Evolutionary conservation across 2,113 vertebrate species (phyloP).

Genomic region (Lagenorhynchus albirostris): DNA sequence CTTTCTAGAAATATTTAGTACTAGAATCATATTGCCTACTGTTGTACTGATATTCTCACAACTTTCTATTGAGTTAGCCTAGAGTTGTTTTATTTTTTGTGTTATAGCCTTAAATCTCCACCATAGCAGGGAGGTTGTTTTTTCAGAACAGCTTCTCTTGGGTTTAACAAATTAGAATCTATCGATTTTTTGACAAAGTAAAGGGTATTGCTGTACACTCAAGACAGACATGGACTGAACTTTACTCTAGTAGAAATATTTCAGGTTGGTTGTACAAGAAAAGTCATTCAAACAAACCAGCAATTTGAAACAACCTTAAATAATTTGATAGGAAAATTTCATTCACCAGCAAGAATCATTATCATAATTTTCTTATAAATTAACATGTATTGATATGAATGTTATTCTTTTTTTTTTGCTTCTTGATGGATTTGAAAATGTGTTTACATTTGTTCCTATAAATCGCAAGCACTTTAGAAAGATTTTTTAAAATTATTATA

Average conservation of each 20-base stretch:
- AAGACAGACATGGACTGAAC: neutral
- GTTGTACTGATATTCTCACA: neutral
- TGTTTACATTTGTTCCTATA: neutral
- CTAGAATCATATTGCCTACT: neutral
- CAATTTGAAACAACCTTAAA: constrained; percentile 1
- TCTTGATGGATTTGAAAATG: constrained; percentile 9
- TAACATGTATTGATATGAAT: constrained; percentile 8
- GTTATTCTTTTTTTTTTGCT: neutral
- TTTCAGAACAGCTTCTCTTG: neutral
- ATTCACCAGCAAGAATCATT: neutral
- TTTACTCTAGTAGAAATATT: neutral
- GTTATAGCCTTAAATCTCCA: neutral
- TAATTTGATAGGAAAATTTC: neutral
- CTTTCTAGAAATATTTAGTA: neutral
- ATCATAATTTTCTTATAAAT: neutral
- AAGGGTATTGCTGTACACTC: neutral
- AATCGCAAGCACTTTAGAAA: neutral
- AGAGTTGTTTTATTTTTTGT: neutral
- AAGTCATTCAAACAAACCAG: neutral
- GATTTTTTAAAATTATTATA: neutral
- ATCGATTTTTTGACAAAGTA: neutral
- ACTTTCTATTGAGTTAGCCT: neutral
- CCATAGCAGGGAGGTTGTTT: neutral
- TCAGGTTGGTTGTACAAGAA: neutral
- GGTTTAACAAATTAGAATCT: constrained; percentile 34